Evolutionary conservation across 2,797 vertebrate genomes (phyloP).

Genomic region (Zenarchopterus dispar): DNA sequence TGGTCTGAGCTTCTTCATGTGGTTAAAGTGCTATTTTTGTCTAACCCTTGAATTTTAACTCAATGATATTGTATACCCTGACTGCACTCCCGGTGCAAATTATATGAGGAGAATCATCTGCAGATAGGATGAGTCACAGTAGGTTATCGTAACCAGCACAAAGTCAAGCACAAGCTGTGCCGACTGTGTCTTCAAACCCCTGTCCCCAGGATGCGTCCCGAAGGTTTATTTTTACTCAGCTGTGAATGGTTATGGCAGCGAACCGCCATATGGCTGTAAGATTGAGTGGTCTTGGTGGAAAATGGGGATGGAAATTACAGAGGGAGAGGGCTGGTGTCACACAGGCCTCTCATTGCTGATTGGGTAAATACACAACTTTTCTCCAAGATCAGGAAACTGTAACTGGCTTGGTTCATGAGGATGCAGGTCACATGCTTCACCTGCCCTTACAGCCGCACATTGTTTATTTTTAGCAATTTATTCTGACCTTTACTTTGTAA

Average conservation of each 20-base stretch:
- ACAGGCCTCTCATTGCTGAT: slow-evolving; percentile 78
- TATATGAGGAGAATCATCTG: slow-evolving; percentile 77
- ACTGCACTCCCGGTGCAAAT: slow-evolving; percentile 76
- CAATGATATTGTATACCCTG: slow-evolving; percentile 76
- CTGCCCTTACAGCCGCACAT: slow-evolving; percentile 36
- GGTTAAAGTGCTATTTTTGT: slow-evolving; percentile 82
- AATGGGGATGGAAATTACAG: slow-evolving; percentile 81
- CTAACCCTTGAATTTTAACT: slow-evolving; percentile 75
- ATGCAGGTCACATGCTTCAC: slow-evolving; percentile 51
- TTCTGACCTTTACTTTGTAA: neutral
- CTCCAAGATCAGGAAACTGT: slow-evolving; percentile 38
- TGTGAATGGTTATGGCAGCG: slow-evolving; percentile 80
- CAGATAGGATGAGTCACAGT: slow-evolving; percentile 80
- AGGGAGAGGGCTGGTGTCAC: slow-evolving; percentile 73
- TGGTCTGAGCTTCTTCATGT: slow-evolving; percentile 77
- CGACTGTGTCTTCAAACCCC: slow-evolving; percentile 63
- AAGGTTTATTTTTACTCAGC: slow-evolving; percentile 81
- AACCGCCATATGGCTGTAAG: slow-evolving; percentile 75
- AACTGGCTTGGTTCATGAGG: slow-evolving; percentile 38
- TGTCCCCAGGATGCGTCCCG: slow-evolving; percentile 72
- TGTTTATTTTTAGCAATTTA: slow-evolving; percentile 23
- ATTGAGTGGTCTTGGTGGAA: slow-evolving; percentile 79
- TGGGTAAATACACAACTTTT: slow-evolving; percentile 67
- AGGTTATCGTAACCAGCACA: slow-evolving; percentile 78
- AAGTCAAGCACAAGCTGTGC: slow-evolving; percentile 51